phyloP scores from a whole-genome alignment of 1,140 invertebrate genomes.

The Melipona quadrifasciata region DNA sequence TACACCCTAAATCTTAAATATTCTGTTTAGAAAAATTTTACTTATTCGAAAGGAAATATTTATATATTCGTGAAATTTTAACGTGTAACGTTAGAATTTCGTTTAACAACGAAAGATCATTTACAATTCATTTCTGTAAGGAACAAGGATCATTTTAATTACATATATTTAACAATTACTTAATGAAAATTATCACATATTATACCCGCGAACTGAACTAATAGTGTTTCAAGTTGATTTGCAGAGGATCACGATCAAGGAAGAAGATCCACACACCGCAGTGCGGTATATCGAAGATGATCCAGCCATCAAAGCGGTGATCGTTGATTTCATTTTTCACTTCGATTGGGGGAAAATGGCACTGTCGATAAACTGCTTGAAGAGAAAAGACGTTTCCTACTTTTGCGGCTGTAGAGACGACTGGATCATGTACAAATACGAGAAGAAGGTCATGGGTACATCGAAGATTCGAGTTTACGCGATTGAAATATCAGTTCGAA shows the following conservation, averaged over 20 bases:
- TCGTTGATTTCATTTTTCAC: slow-evolving; percentile 68
- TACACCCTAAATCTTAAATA: too few species aligned
- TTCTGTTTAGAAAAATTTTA: too few species aligned
- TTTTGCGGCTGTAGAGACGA: slow-evolving; percentile 64
- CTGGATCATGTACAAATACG: slow-evolving; percentile 61
- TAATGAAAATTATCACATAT: too few species aligned
- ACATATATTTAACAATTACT: too few species aligned
- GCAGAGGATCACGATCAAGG: not conserved
- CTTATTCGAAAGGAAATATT: not conserved
- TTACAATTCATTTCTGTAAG: too few species aligned
- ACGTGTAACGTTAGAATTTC: too few species aligned
- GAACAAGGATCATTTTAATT: too few species aligned
- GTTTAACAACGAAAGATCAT: too few species aligned
- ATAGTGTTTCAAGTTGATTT: not conserved
- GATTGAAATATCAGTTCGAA: not conserved
- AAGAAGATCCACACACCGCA: not conserved
- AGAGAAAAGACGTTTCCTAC: slow-evolving; percentile 63
- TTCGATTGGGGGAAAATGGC: slow-evolving; percentile 69
- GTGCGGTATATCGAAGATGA: slow-evolving; percentile 36
- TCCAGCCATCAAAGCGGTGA: slow-evolving; percentile 69
- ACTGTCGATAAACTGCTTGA: slow-evolving; percentile 54
- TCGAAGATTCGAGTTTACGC: not conserved
- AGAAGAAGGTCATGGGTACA: slow-evolving; percentile 77
- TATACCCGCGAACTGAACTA: too few species aligned
- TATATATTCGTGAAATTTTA: not conserved